Percentiles rank a stretch among this genome's conserved stretches.
Evolutionary conservation across 1,140 invertebrate species (phyloP).

Genomic region (Apis cerana): DNA sequence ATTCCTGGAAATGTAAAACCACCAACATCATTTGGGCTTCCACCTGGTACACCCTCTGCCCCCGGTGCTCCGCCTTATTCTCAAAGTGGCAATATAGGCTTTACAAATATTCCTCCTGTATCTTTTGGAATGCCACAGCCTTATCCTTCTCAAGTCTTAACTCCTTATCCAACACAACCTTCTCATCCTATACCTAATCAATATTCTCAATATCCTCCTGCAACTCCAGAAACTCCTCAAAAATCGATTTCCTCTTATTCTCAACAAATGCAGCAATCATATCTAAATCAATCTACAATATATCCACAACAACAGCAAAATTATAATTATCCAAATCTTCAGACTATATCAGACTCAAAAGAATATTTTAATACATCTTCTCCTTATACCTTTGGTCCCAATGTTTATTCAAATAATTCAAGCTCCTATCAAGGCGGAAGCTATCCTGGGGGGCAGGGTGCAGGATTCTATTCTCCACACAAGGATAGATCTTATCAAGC

Average conservation of each 20-base stretch:
- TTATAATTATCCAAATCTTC: constrained; percentile 69
- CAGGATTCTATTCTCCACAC: constrained; percentile 62
- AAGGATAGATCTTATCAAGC: constrained; percentile 46
- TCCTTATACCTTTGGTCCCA: constrained; percentile 53
- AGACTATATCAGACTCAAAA: constrained; percentile 37
- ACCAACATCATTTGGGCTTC: constrained; percentile 76
- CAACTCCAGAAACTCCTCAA: constrained; percentile 52
- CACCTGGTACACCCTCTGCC: constrained; percentile 76
- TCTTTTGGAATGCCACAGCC: constrained; percentile 76
- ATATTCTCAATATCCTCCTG: constrained; percentile 51
- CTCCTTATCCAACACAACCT: constrained; percentile 53
- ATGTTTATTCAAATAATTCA: constrained; percentile 41
- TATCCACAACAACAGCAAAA: constrained; percentile 55
- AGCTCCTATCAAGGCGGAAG: constrained; percentile 64
- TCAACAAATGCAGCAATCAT: constrained; percentile 46
- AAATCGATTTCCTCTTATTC: constrained; percentile 35
- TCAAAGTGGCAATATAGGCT: constrained; percentile 52
- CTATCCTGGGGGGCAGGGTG: constrained; percentile 74
- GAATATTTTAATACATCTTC: constrained; percentile 38
- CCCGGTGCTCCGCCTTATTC: constrained; percentile 65
- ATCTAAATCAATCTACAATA: constrained; percentile 20
- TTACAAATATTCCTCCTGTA: constrained; percentile 60
- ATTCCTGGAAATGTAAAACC: constrained; percentile 70
- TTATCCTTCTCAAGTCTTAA: constrained; percentile 46
- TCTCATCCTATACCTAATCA: constrained; percentile 39